These are phyloP conservation scores for Grallaria varia DNA, from an alignment of 2,113 vertebrate species.

Conservation along the genomic window DNA sequence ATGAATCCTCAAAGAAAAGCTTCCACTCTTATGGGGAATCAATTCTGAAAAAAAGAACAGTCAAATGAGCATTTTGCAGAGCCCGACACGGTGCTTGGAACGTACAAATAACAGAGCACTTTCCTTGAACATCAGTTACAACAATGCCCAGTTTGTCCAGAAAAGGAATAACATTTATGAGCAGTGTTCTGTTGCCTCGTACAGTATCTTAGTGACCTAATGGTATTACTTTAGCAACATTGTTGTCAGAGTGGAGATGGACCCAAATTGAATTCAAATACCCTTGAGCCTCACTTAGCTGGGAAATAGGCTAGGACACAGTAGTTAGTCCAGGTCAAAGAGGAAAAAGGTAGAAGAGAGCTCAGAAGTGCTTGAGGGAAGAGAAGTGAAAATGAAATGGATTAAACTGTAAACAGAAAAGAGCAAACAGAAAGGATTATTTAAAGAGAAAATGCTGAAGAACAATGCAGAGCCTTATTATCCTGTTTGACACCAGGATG, in stretches of 20 bases:
- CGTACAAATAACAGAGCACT: slow-evolving; percentile 6
- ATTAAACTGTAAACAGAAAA: slow-evolving; percentile 20
- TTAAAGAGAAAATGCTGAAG: neutral
- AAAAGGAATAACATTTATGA: slow-evolving; percentile 25
- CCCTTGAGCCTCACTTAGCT: slow-evolving; percentile 48
- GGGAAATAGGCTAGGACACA: slow-evolving; percentile 40
- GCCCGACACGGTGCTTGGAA: slow-evolving; percentile 15
- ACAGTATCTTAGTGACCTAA: slow-evolving; percentile 28
- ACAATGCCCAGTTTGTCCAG: slow-evolving; percentile 7
- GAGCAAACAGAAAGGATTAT: neutral
- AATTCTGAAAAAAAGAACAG: slow-evolving; percentile 46
- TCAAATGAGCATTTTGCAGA: slow-evolving; percentile 42
- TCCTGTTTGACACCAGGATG: neutral
- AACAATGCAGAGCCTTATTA: neutral
- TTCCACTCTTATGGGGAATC: slow-evolving; percentile 29
- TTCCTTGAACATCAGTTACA: slow-evolving; percentile 32
- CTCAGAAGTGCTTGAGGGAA: neutral
- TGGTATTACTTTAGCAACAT: slow-evolving; percentile 21
- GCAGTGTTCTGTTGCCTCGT: neutral
- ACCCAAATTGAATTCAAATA: slow-evolving; percentile 55
- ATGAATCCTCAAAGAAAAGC: slow-evolving; percentile 17
- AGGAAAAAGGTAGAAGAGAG: slow-evolving; percentile 3
- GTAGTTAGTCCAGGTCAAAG: slow-evolving; percentile 46
- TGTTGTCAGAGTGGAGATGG: neutral
- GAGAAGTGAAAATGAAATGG: slow-evolving; percentile 26